Conservation (phyloP, 2,797 vertebrate genomes). For the Pantherophis vulpinus region DNA sequence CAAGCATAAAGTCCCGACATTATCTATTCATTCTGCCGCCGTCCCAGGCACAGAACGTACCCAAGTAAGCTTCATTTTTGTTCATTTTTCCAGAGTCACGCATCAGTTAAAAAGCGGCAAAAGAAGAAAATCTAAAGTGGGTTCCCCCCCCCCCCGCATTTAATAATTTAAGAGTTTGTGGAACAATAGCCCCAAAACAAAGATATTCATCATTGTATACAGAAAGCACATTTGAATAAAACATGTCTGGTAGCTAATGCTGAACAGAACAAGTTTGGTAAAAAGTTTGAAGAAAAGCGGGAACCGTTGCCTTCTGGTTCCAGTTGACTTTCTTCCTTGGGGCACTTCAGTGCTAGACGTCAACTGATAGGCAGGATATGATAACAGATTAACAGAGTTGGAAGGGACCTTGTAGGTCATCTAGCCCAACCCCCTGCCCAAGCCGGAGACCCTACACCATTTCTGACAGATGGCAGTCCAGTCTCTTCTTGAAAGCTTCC, state of each 20-base stretch:
- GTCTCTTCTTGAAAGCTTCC: too few relatives aligned
- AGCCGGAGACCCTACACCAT: too few relatives aligned
- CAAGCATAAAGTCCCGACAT: background rate
- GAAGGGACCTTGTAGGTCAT: too few relatives aligned
- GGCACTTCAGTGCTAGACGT: background rate
- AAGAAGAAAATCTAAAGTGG: slow-evolving; percentile 50
- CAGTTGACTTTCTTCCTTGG: background rate
- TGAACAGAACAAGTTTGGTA: background rate
- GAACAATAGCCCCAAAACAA: slow-evolving; percentile 56
- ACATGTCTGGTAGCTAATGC: background rate
- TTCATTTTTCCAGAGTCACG: background rate
- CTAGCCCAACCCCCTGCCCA: too few relatives aligned
- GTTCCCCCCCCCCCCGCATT: slow-evolving; percentile 13
- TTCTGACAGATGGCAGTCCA: too few relatives aligned
- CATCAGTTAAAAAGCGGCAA: background rate
- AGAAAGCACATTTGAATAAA: slow-evolving; percentile 34
- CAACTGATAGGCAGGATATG: too few relatives aligned
- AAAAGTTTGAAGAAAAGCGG: background rate
- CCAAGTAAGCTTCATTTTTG: background rate
- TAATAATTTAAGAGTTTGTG: slow-evolving; percentile 66
- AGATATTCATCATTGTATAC: slow-evolving; percentile 59
- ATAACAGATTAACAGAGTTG: too few relatives aligned
- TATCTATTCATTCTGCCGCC: background rate
- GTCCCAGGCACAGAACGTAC: accelerated
- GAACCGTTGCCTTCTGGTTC: too few relatives aligned